Conservation (phyloP, 2,888 invertebrate genomes). For the Vandiemenella viatica region DNA sequence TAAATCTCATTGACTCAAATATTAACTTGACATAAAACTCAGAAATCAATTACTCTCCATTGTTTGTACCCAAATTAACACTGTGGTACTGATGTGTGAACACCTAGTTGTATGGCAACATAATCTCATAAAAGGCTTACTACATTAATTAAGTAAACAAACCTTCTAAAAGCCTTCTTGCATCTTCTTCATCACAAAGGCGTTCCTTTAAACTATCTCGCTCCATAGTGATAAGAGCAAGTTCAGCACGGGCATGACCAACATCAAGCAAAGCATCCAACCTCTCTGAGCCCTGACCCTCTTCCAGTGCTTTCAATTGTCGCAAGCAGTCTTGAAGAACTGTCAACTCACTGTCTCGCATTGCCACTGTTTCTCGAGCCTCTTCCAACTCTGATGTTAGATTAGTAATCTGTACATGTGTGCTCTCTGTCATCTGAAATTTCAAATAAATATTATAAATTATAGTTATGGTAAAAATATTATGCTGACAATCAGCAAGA, state of each 20-base stretch:
- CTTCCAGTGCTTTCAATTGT: conserved; percentile 9
- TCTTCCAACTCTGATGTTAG: conserved; percentile 29
- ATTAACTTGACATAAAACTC: too few species aligned
- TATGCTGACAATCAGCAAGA: too few species aligned
- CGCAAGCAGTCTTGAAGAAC: conserved; percentile 20
- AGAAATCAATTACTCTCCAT: too few species aligned
- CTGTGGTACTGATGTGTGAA: too few species aligned
- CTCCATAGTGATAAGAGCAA: conserved; percentile 37
- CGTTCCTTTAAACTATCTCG: conserved; percentile 32
- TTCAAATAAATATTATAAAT: neutral
- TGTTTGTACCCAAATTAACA: too few species aligned
- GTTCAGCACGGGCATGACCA: conserved; percentile 41
- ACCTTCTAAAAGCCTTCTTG: conserved; percentile 31
- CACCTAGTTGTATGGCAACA: too few species aligned
- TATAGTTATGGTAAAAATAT: neutral
- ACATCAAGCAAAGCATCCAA: conserved; percentile 37
- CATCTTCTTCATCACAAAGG: conserved; percentile 30
- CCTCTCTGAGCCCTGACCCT: conserved; percentile 5
- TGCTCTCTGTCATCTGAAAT: conserved; percentile 17
- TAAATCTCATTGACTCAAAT: too few species aligned
- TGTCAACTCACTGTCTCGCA: conserved; percentile 24
- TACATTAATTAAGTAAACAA: too few species aligned
- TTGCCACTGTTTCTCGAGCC: conserved; percentile 27
- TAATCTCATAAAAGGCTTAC: too few species aligned
- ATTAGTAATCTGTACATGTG: conserved; percentile 23